Evolutionary conservation across 2,797 vertebrate genomes (phyloP).

Genomic region (Aythya fuligula): DNA sequence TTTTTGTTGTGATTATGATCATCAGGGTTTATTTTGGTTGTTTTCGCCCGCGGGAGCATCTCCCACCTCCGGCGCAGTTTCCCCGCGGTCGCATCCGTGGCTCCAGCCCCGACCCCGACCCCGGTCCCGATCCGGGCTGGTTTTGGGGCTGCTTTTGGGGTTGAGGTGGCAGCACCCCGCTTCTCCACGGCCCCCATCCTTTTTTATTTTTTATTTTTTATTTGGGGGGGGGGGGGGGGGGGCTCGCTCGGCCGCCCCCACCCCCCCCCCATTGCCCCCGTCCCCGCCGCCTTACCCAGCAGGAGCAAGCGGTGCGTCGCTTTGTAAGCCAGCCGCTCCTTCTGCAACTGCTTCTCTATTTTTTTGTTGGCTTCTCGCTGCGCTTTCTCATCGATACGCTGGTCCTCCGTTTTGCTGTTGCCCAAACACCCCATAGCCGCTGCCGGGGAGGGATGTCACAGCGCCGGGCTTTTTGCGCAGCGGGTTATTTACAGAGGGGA

Average conservation of each 20-base stretch:
- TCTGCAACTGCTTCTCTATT: conserved; percentile 97
- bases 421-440: conserved; percentile 97
- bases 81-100: neutral
- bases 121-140: no score
- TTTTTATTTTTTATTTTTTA: no score
- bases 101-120: no score
- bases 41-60: neutral
- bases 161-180: no score
- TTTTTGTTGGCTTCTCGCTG: conserved; percentile 98
- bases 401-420: conserved; percentile 97
- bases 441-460: conserved; percentile 48
- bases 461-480: conserved; percentile 26
- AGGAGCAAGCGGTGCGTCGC: conserved; percentile 95
- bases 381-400: conserved; percentile 97
- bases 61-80: conserved; percentile 21
- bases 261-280: neutral
- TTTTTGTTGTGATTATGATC: neutral
- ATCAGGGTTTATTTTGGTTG: no score
- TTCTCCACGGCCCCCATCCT: no score
- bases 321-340: conserved; percentile 95
- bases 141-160: no score
- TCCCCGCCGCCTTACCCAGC: conserved; percentile 87
- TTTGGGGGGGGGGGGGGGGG: no score
- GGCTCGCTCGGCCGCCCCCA: no score
- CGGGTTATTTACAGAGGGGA: conserved; percentile 41